These are phyloP conservation scores for Rhabdornis inornatus DNA, from an alignment of 2,113 vertebrate species.

Conservation along the genomic window DNA sequence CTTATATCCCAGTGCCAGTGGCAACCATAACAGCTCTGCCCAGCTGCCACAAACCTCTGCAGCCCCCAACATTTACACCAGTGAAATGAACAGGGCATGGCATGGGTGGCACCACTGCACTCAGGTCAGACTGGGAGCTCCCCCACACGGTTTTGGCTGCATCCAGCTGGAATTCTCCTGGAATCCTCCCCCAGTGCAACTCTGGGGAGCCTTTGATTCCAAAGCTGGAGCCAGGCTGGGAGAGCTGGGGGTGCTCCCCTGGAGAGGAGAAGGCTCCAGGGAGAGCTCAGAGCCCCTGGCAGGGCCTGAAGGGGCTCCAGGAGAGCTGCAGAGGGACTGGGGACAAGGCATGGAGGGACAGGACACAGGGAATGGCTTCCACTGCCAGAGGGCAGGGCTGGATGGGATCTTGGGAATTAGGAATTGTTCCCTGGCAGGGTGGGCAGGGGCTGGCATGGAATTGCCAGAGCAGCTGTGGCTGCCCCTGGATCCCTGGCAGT, in stretches of 20 bases:
- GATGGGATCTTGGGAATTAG: too few relatives aligned
- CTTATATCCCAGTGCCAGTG: background rate
- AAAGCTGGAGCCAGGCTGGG: background rate
- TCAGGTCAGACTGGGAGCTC: background rate
- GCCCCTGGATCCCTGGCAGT: background rate
- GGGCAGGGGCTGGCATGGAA: background rate
- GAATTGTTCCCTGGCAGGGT: too few relatives aligned
- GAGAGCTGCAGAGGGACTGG: background rate
- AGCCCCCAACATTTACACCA: background rate
- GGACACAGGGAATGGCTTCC: background rate
- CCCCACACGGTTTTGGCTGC: rapidly evolving
- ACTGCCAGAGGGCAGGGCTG: background rate
- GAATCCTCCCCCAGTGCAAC: background rate
- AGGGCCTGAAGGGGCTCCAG: background rate
- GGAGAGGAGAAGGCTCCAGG: background rate
- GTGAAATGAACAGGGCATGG: background rate
- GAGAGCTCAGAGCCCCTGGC: background rate
- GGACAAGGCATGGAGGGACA: background rate
- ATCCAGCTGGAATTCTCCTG: background rate
- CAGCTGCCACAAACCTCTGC: background rate
- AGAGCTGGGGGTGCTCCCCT: background rate
- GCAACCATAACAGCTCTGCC: background rate
- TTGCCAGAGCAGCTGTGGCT: background rate
- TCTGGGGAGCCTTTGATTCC: background rate
- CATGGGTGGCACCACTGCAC: background rate